A percentile compares a stretch with the other conserved stretches of the same genome.
Evolutionary conservation across 2,888 invertebrate species (phyloP).

Genomic region (Acanthosepion lycidas): DNA sequence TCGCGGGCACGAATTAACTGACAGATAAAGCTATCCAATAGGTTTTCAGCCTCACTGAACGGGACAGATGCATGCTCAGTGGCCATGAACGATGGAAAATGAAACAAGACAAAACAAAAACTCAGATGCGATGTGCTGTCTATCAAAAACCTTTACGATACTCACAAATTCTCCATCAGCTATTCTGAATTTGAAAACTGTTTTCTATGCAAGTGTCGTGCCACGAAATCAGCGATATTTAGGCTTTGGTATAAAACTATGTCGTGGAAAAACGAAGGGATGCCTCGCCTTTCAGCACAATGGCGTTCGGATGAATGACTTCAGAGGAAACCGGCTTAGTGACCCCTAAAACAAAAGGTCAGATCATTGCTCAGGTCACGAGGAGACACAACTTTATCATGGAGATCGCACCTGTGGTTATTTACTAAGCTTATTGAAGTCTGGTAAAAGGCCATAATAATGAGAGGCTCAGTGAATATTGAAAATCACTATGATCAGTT

Average conservation of each 20-base stretch:
- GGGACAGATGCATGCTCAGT: not conserved
- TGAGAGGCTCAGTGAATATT: not conserved
- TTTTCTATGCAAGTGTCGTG: not conserved
- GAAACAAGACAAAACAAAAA: not conserved
- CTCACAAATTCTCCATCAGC: not conserved
- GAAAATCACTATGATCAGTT: not conserved
- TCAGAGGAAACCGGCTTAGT: not conserved
- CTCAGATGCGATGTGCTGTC: not conserved
- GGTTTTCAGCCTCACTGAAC: not conserved
- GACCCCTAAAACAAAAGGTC: slow-evolving; percentile 33
- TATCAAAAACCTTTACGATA: not conserved
- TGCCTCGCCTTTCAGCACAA: not conserved
- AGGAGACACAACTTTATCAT: too few species aligned
- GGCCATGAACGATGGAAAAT: not conserved
- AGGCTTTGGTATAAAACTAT: not conserved
- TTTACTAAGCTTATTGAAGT: too few species aligned
- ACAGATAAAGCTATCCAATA: not conserved
- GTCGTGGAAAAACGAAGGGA: not conserved
- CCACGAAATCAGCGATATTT: not conserved
- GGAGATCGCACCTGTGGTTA: too few species aligned
- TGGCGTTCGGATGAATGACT: not conserved
- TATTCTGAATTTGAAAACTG: not conserved
- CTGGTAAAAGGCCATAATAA: too few species aligned
- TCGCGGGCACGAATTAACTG: not conserved
- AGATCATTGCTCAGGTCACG: not conserved